phyloP scores from a whole-genome alignment of 1,140 invertebrate genomes.

The Heliconius eleuchia region DNA sequence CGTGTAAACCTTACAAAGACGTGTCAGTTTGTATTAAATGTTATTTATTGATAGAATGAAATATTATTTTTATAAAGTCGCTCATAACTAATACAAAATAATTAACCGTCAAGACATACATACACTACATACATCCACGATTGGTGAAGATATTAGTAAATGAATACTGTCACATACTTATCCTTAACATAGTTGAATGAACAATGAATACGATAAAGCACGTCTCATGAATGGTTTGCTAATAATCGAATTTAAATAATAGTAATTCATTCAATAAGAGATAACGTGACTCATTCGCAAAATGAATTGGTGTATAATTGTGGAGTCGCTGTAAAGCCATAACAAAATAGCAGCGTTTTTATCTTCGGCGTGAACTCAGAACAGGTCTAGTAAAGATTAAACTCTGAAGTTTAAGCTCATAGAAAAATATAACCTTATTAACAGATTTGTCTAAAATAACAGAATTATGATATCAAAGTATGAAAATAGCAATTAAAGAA shows the following conservation, averaged over 20 bases:
- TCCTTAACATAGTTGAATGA: slow-evolving; percentile 19
- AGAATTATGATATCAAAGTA: background rate
- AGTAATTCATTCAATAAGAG: background rate
- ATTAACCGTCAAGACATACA: background rate
- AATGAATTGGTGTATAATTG: background rate
- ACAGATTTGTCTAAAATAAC: too few relatives aligned
- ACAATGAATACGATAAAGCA: slow-evolving; percentile 42
- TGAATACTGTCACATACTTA: slow-evolving; percentile 24
- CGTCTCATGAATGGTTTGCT: slow-evolving; percentile 40
- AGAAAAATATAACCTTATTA: too few relatives aligned
- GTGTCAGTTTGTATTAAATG: background rate
- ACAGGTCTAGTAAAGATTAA: too few relatives aligned
- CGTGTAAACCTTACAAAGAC: background rate
- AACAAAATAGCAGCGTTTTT: too few relatives aligned
- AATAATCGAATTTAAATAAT: background rate
- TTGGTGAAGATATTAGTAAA: slow-evolving; percentile 33
- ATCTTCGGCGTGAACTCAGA: too few relatives aligned
- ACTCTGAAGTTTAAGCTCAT: too few relatives aligned
- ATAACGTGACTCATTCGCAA: background rate
- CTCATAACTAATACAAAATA: too few relatives aligned
- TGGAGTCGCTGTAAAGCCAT: background rate
- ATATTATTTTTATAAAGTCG: too few relatives aligned
- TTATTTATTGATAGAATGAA: too few relatives aligned
- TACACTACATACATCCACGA: background rate
- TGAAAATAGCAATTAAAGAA: background rate